Base-by-base conservation (phyloP, 2,888 invertebrate genomes). In the Tyria jacobaeae region DNA sequence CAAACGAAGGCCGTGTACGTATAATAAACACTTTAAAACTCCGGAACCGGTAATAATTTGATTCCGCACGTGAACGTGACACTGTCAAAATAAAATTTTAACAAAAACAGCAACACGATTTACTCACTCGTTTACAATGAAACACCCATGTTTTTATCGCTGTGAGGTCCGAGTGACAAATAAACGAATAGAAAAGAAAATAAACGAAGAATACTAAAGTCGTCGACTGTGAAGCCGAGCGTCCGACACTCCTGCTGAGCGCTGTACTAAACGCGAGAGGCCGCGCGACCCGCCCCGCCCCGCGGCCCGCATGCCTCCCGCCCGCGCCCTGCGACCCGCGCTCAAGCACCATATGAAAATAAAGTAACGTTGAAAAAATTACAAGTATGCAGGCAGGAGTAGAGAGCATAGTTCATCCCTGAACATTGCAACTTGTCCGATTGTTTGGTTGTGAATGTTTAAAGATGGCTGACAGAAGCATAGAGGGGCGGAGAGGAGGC, bases 131-230 rank as follows among this genome's bases (percentile, higher is more conserved):
- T 82, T 76, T 74, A 80, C 80, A 74, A 75, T 76, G 81, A 75
- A 83, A 87, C 87, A 88, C 83, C 84, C 86, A 84, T 89, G 82
- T 86, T 85, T 83, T 76, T 81, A 79, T 75, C 81, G 81, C 81
- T 79, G 82, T 79, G 80, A 81, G 86, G 87, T 87, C 84, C 84
- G 85, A 87, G 85, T 87, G 86, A 87, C 85, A 91, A 94, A 94
- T 91, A 94, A 94, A 94, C 88, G 92, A 93, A 94, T 92, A 92
- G 89, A 93, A 94, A 93, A 92, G 91, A 94, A 94, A 94, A 93
- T 92, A 94, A 94, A 92, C 90, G 92, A 94, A 93, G 90, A 92
- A 94, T 90, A 91, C 88, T 87, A 92, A 94, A 91, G 87, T 90
- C 86, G 91, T 88, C 90, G 91, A 89, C 90, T 87, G 88, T 85